A percentile compares a stretch with the other conserved stretches of the same genome.
phyloP scores from a whole-genome alignment of 2,113 vertebrate species.

The Ceratotherium simum region DNA sequence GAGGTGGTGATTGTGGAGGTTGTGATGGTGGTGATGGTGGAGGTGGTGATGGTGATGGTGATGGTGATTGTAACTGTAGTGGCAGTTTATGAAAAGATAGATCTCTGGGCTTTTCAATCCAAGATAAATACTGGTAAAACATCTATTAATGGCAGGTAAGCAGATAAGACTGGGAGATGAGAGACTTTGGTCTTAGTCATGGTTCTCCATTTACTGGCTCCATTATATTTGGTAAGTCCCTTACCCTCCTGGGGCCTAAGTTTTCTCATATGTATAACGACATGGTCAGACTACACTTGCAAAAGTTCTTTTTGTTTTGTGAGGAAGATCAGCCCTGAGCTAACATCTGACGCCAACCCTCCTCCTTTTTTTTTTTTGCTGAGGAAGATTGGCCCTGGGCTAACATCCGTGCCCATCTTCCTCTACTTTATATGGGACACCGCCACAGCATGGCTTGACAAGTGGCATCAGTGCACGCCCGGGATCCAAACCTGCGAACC shows the following conservation, averaged over 20 bases:
- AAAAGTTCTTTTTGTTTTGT: neutral
- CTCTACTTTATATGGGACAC: too few species aligned
- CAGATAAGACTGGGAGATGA: neutral
- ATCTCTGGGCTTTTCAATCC: neutral
- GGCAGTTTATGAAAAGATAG: neutral
- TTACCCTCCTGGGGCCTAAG: neutral
- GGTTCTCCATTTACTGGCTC: neutral
- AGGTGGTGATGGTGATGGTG: neutral
- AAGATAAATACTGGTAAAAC: neutral
- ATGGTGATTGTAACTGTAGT: fast-evolving
- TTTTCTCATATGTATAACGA: neutral
- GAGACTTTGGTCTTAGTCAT: too few species aligned
- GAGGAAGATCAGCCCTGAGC: too few species aligned
- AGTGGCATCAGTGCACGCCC: too few species aligned
- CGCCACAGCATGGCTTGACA: too few species aligned
- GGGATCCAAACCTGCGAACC: too few species aligned
- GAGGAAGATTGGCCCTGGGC: too few species aligned
- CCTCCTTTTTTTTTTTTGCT: too few species aligned
- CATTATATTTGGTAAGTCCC: neutral
- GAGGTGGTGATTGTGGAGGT: neutral
- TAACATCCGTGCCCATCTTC: too few species aligned
- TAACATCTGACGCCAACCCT: too few species aligned
- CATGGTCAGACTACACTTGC: neutral
- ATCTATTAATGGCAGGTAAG: neutral
- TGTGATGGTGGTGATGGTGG: too few species aligned